Percentiles rank a stretch among this genome's conserved stretches.
Evolutionary conservation across 1,140 invertebrate genomes (phyloP).

Genomic region (Conus ventricosus): DNA sequence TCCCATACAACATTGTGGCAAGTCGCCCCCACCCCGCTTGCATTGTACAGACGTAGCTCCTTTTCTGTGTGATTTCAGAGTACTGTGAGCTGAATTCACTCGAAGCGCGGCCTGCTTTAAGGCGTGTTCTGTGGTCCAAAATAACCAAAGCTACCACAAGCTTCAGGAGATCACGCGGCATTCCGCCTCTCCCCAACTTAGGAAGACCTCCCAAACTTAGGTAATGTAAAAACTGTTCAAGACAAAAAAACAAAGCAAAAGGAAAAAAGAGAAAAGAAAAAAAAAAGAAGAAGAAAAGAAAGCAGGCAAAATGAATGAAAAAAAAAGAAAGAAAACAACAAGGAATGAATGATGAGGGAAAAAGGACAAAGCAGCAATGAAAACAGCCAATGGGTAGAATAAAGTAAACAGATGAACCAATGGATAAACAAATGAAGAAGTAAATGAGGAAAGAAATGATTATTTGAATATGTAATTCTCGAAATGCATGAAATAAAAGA

Average conservation of each 20-base stretch:
- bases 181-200: slow-evolving; percentile 21
- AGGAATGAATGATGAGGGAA: neutral
- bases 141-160: slow-evolving; percentile 33
- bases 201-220: slow-evolving; percentile 1
- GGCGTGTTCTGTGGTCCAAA: slow-evolving; percentile 37
- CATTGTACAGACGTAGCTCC: neutral
- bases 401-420: neutral
- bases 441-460: no score
- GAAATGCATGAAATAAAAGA: no score
- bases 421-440: no score
- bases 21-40: no score
- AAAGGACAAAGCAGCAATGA: neutral
- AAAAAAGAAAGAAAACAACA: neutral
- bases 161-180: slow-evolving; percentile 27
- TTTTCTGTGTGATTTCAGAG: slow-evolving; percentile 29
- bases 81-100: slow-evolving; percentile 4
- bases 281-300: neutral
- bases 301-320: neutral
- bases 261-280: no score
- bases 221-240: neutral
- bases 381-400: no score
- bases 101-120: slow-evolving; percentile 1
- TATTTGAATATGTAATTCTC: no score
- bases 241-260: no score
- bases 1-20: no score